These are phyloP conservation scores for Dorcus parallelipipedus DNA, from an alignment of 2,888 invertebrate genomes.

Conservation along the genomic window DNA sequence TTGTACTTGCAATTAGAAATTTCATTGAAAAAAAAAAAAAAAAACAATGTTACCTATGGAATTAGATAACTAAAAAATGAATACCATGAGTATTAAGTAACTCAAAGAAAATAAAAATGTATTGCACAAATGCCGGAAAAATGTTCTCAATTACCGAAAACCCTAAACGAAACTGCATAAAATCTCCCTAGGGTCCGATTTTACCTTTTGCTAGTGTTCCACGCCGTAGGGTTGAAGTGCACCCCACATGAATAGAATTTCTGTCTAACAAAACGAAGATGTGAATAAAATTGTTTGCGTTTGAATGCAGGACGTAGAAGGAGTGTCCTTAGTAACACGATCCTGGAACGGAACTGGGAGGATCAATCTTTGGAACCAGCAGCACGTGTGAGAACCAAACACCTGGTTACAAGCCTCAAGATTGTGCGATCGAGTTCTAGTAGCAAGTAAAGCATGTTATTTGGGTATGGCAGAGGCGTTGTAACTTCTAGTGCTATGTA, in stretches of 20 bases:
- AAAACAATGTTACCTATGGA: too few relatives aligned
- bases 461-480: constrained; percentile 30
- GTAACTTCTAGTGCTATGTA: constrained; percentile 31
- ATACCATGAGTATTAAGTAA: too few relatives aligned
- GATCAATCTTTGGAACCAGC: constrained; percentile 31
- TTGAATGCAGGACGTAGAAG: constrained; percentile 33
- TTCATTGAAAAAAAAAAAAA: too few relatives aligned
- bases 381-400: constrained; percentile 50
- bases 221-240: constrained; percentile 29
- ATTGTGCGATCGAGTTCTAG: constrained; percentile 28
- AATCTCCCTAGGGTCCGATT: constrained; percentile 14
- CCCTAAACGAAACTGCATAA: neutral
- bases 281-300: constrained; percentile 33
- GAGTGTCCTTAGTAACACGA: constrained; percentile 46
- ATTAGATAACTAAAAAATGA: too few relatives aligned
- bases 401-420: constrained; percentile 37
- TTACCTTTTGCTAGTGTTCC: constrained; percentile 26
- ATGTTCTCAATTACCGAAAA: constrained; percentile 21
- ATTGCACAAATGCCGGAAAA: constrained; percentile 19
- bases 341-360: constrained; percentile 50
- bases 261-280: constrained; percentile 30
- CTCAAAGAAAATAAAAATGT: too few relatives aligned
- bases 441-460: constrained; percentile 29
- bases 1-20: too few relatives aligned
- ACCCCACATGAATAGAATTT: constrained; percentile 21